Evolutionary conservation across 2,797 vertebrate species (phyloP).

Genomic region (Limosa lapponica): DNA sequence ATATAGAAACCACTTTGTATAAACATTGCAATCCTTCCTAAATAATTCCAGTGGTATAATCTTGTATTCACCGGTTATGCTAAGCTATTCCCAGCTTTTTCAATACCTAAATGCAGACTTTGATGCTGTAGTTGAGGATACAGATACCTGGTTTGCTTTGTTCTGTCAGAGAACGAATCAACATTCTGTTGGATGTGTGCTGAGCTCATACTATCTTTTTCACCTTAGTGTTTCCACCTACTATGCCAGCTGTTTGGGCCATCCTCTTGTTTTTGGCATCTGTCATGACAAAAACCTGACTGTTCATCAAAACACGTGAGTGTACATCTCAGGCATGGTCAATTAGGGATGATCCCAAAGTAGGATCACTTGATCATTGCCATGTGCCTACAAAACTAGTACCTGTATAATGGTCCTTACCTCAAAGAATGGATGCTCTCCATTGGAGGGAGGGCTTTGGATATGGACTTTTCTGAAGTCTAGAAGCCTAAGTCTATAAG

Average conservation of each 20-base stretch:
- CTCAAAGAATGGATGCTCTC: background rate
- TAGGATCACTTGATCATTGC: background rate
- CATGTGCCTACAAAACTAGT: background rate
- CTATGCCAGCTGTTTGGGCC: background rate
- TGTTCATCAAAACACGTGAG: background rate
- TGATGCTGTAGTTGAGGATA: background rate
- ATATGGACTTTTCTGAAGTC: background rate
- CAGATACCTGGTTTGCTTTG: background rate
- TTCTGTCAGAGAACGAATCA: background rate
- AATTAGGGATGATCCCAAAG: background rate
- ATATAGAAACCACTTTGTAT: background rate
- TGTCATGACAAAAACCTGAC: background rate
- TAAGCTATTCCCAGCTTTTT: background rate
- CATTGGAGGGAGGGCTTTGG: background rate
- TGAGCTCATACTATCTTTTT: background rate
- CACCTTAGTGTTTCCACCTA: background rate
- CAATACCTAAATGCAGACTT: background rate
- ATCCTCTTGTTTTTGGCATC: background rate
- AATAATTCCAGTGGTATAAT: background rate
- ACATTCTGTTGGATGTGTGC: background rate
- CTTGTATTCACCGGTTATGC: background rate
- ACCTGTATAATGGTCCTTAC: background rate
- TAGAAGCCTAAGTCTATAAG: background rate
- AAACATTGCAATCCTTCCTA: background rate
- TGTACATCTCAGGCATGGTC: background rate